Evolutionary conservation across 2,113 vertebrate genomes (phyloP), one percentile per base, ranked within the genome.

Genomic region (Plecturocebus donacophilus): DNA sequence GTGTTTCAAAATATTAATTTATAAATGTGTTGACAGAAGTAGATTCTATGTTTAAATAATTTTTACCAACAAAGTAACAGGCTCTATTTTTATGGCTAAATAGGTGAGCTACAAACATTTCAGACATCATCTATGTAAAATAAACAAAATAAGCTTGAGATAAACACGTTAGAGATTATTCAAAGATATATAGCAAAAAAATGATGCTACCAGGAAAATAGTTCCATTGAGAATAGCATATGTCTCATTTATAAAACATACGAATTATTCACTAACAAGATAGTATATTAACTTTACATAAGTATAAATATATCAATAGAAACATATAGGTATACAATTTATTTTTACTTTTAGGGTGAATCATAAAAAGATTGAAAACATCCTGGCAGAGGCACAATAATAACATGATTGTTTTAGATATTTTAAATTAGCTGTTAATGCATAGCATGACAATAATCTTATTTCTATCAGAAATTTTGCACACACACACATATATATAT

Each of bases 111-210:
- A 80, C 5, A 71, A 64, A 23, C 11, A 76, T 61, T 30, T 19
- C 14, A 96, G 40, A 96, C 83, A 64, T 91, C 11, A 47, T 76
- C 42, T 77, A 54, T n/a, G 16, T 71, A 71, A 95, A 88, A 47
- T 81, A 35, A 76, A 35, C 5, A 87, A 75, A 96, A 45, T 61
- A 91, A 89, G 11, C 5, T 16, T 66, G 4, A 73, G 52, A 66
- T 70, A 47, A 93, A 76, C 0, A 32, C 6, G n/a, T 61, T 40
- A 19, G 83, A 75, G 30, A 68, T 92, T 81, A 87, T 42, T 79
- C n/a, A 66, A 52, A 45, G 10, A 38, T 38, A 90, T 2, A 42
- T 54, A 40, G 3, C 23, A 90, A 54, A 92, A 35, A 86, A 83
- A 54, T 4, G 5, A 83, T 47, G 49, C 25, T 64, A 56, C 30